Base-by-base conservation (phyloP, 2,113 vertebrate genomes). In the Ammospiza nelsoni region DNA sequence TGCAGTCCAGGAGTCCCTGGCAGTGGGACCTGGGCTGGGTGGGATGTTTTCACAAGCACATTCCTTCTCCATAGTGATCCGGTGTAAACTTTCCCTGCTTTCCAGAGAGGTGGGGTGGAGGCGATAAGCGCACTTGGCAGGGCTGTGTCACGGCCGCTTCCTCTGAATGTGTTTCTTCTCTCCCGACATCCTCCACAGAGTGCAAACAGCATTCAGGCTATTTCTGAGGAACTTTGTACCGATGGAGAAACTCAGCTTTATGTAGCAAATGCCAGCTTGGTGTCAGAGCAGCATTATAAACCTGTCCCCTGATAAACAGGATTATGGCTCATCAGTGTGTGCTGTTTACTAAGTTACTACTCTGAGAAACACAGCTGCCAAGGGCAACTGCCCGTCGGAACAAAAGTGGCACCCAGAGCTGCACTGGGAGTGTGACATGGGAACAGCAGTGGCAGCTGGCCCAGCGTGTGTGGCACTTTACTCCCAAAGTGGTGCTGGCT, bases 61-160 rank as follows among this genome's bases (percentile, higher is more conserved):
- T 96, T 96, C 84, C 61, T 93, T 95, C 94, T 96, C 94, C 91
- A 75, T 89, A 41, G 95, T 9, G 65, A 95, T 94, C 23, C 1
- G 2, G 19, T 1, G 20, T 93, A 93, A 96, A 92, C 92, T 86
- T 95, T 84, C 76, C 33, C 68, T 77, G 71, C 39, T 75, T 79
- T 75, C 54, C 74, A 79, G n/a, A 63, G 74, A 77, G 91, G 62
- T 63, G 84, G 44, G 41, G 71, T 1, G 6, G 29, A 46, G 24
- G 24, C 0, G 3, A 71, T 91, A 91, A 85, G 29, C 9, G 46
- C 16, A 0, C 35, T 91, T 12, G 23, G 68, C 68, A 77, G 61
- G 37, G 28, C n/a, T 81, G 57, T 1, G 44, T 96, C 91, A 75
- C 0, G 1, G 29, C 57, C 27, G 51, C 67, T 96, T 88, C 82